Conservation (phyloP, 2,797 vertebrate genomes). For the Sphaeramia orbicularis region DNA sequence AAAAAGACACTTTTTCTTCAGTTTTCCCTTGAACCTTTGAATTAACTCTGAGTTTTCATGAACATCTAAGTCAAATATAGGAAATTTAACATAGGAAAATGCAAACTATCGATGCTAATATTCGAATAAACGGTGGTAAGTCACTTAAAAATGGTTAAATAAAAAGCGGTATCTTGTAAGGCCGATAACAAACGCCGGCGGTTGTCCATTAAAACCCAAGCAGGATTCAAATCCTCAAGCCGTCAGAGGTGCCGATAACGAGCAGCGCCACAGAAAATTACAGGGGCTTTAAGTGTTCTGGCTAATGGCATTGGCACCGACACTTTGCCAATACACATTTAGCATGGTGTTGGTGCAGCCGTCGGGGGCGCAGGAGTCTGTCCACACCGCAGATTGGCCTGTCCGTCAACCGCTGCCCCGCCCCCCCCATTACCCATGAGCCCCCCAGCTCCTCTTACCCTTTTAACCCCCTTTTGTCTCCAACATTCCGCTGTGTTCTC, state of each 20-base stretch:
- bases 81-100: too few species aligned
- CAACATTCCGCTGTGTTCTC: constrained; percentile 33
- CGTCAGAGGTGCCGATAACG: constrained; percentile 84
- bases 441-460: constrained; percentile 71
- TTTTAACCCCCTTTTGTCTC: constrained; percentile 59
- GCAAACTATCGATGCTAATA: too few species aligned
- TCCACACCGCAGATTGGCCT: constrained; percentile 82
- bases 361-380: constrained; percentile 84
- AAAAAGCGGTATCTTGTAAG: constrained; percentile 61
- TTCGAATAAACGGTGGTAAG: too few species aligned
- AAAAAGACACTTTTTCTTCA: too few species aligned
- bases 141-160: too few species aligned
- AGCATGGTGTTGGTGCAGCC: constrained; percentile 77
- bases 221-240: constrained; percentile 79
- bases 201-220: constrained; percentile 80
- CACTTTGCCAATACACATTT: constrained; percentile 75
- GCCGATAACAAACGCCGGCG: constrained; percentile 64
- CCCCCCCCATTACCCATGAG: constrained; percentile 79
- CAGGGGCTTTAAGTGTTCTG: constrained; percentile 79
- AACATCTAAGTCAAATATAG: too few species aligned
- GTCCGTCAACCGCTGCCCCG: constrained; percentile 72
- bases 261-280: constrained; percentile 82
- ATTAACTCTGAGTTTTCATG: too few species aligned
- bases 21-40: too few species aligned
- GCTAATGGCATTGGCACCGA: constrained; percentile 79